These are phyloP conservation scores for Cheilinus undulatus DNA, from an alignment of 2,113 vertebrate species.

Conservation along the genomic window DNA sequence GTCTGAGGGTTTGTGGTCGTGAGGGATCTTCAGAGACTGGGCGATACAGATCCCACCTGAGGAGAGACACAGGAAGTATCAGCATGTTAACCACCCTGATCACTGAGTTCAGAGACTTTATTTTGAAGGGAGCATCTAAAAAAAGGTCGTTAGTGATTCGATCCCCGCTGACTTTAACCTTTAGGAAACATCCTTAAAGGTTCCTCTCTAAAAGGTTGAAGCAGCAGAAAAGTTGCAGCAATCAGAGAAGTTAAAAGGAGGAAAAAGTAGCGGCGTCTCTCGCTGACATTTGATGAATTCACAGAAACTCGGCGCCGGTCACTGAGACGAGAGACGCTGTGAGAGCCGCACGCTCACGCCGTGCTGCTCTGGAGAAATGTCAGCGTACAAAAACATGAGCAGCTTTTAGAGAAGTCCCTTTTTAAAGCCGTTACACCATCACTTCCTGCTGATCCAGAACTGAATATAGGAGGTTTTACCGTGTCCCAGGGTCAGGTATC, in stretches of 20 bases:
- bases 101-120: neutral
- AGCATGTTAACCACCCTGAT: fast-evolving
- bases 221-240: neutral
- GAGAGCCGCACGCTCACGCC: neutral
- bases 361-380: constrained; percentile 15
- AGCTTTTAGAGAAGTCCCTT: neutral
- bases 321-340: neutral
- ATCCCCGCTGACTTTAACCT: neutral
- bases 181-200: neutral
- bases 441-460: too few relatives aligned
- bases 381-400: neutral
- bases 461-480: too few relatives aligned
- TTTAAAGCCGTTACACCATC: too few relatives aligned
- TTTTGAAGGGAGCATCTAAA: neutral
- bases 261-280: neutral
- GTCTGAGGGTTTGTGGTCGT: constrained; percentile 89
- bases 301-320: neutral
- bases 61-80: constrained; percentile 6
- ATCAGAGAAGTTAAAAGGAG: neutral
- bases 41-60: constrained; percentile 96
- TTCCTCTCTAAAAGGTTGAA: neutral
- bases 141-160: neutral
- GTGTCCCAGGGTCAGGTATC: too few relatives aligned
- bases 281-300: constrained; percentile 13
- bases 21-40: constrained; percentile 95